Evolutionary conservation across 2,888 invertebrate species (phyloP).

Genomic region (Chalcosyrphus nemorum): DNA sequence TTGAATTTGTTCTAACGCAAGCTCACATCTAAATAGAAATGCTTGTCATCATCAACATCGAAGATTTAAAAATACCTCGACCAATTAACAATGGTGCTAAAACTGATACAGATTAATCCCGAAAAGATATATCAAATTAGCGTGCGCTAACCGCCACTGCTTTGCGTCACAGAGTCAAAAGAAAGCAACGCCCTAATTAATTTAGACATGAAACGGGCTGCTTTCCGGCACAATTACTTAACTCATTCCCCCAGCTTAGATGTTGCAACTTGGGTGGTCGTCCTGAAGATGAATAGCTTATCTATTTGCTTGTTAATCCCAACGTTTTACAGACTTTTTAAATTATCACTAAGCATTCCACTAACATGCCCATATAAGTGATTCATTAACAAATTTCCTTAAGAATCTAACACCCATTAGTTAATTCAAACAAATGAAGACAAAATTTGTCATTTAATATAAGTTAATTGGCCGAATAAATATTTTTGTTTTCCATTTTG

Average conservation of each 20-base stretch:
- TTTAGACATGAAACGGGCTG: too few species aligned
- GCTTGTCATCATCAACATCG: too few species aligned
- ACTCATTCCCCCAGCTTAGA: not conserved
- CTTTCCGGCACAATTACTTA: too few species aligned
- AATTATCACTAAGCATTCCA: not conserved
- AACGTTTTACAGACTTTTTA: not conserved
- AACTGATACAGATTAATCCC: too few species aligned
- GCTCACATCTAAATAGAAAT: too few species aligned
- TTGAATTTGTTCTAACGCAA: too few species aligned
- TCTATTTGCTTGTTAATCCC: not conserved
- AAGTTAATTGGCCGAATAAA: not conserved
- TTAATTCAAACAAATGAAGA: not conserved
- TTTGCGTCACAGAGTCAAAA: too few species aligned
- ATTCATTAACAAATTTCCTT: not conserved
- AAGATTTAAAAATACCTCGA: not conserved
- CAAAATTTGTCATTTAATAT: not conserved
- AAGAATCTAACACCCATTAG: not conserved
- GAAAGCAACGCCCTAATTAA: too few species aligned
- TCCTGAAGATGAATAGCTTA: not conserved
- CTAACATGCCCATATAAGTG: not conserved
- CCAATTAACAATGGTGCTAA: not conserved
- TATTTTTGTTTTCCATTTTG: slow-evolving; percentile 1
- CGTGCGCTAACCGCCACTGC: too few species aligned
- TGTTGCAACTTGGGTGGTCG: not conserved
- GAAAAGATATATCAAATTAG: too few species aligned